Evolutionary conservation across 2,888 invertebrate genomes (phyloP).

Genomic region (Lathronympha strigana): DNA sequence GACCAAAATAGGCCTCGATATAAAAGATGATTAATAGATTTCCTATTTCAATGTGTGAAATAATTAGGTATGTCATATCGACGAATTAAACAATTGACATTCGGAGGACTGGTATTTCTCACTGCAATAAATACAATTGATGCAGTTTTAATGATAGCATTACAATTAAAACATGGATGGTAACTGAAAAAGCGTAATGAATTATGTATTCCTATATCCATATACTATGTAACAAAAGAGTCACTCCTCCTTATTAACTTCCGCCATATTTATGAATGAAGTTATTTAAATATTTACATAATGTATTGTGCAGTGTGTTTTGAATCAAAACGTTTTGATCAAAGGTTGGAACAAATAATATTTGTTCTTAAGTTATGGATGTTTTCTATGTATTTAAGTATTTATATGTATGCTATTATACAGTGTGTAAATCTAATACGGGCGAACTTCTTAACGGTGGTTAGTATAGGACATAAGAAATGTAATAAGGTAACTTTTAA

Average conservation of each 20-base stretch:
- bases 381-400: no score
- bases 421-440: background rate
- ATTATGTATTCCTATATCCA: conserved; percentile 29
- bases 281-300: conserved; percentile 36
- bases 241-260: conserved; percentile 22
- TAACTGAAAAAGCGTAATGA: conserved; percentile 29
- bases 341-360: no score
- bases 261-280: conserved; percentile 35
- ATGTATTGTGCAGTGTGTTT: conserved; percentile 16
- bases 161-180: conserved; percentile 20
- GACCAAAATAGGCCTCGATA: background rate
- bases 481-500: no score
- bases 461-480: no score
- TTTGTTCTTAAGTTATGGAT: no score
- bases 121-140: conserved; percentile 1
- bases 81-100: conserved; percentile 4
- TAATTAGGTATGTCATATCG: no score
- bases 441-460: no score
- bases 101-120: background rate
- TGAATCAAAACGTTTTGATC: no score
- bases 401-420: no score
- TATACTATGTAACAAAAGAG: conserved; percentile 30
- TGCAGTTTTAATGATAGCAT: conserved; percentile 33
- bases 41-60: no score
- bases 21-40: no score